phyloP scores from a whole-genome alignment of 2,888 invertebrate species.

The Aphrophora alni region DNA sequence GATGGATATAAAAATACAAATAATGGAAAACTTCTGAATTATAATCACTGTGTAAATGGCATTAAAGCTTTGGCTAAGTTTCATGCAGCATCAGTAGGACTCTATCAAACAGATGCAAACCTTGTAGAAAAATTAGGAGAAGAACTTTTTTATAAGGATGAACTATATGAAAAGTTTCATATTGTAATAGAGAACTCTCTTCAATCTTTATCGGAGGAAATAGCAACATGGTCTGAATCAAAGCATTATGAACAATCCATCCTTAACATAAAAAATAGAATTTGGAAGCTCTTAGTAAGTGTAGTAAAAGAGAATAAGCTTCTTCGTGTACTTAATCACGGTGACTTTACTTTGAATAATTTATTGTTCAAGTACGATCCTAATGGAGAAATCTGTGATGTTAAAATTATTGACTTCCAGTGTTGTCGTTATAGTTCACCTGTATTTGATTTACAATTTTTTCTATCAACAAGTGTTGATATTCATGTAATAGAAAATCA shows the following conservation, averaged over 20 bases:
- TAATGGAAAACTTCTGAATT: not conserved
- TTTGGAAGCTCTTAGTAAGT: not conserved
- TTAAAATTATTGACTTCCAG: not conserved
- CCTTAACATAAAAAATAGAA: not conserved
- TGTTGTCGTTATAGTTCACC: not conserved
- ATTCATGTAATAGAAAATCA: not conserved
- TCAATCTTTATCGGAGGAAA: not conserved
- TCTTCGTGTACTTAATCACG: not conserved
- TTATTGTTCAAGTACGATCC: not conserved
- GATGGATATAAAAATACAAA: not conserved
- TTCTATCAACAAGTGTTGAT: not conserved
- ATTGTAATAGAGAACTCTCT: not conserved
- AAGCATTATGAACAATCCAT: not conserved
- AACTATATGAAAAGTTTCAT: not conserved
- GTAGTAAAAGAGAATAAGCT: not conserved
- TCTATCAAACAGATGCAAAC: not conserved
- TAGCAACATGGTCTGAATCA: not conserved
- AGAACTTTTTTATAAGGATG: not conserved
- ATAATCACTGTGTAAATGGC: not conserved
- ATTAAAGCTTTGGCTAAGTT: not conserved
- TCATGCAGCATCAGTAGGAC: not conserved
- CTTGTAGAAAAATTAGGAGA: not conserved
- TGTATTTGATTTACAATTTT: not conserved
- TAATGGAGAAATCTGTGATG: not conserved
- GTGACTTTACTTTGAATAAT: not conserved